These are phyloP conservation scores for Apodemia mormo DNA, from an alignment of 2,888 invertebrate species.

Conservation along the genomic window DNA sequence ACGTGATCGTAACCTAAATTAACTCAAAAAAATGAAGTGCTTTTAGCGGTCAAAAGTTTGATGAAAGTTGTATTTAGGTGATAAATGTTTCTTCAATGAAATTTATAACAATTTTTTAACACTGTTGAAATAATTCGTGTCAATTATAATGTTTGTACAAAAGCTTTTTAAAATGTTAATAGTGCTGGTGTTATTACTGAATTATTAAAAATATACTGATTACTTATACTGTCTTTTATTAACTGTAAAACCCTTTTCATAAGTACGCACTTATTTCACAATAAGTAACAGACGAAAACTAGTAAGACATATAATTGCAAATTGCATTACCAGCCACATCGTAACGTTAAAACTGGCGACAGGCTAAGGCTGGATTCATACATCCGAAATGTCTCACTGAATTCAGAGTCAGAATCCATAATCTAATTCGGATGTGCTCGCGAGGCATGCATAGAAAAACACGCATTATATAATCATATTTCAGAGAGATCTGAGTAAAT, in stretches of 20 bases:
- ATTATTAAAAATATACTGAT: slow-evolving; percentile 50
- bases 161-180: slow-evolving; percentile 65
- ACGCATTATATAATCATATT: no score
- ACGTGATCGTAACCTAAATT: background rate
- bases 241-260: background rate
- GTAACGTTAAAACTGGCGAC: no score
- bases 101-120: slow-evolving; percentile 3
- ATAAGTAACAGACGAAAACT: no score
- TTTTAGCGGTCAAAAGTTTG: background rate
- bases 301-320: no score
- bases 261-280: no score
- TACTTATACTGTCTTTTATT: background rate
- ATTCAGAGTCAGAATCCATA: no score
- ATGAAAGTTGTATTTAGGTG: background rate
- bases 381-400: no score
- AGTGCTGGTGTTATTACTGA: slow-evolving; percentile 53
- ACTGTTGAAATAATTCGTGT: slow-evolving; percentile 18
- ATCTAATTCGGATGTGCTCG: no score
- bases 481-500: no score
- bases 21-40: background rate
- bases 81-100: background rate
- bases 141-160: slow-evolving; percentile 50
- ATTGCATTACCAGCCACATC: no score
- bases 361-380: no score
- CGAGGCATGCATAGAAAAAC: no score